phyloP scores from a whole-genome alignment of 1,140 invertebrate genomes.

The Brachionus asplanchnoidis region DNA sequence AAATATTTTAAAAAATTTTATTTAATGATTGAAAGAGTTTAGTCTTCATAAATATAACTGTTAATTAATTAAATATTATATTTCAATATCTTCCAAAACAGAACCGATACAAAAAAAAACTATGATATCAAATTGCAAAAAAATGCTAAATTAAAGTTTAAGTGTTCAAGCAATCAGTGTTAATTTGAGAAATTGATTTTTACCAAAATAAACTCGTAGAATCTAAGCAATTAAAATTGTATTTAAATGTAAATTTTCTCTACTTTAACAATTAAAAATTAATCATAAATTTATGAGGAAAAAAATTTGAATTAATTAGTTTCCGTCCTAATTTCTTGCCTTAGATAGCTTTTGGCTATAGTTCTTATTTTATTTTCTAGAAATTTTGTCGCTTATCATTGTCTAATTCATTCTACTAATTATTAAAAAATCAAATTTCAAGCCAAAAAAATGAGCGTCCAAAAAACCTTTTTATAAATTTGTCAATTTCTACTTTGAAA shows the following conservation, averaged over 20 bases:
- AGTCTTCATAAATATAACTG: neutral
- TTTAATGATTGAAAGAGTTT: too few relatives aligned
- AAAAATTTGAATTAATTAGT: neutral
- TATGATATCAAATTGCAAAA: neutral
- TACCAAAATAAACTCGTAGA: neutral
- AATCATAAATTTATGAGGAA: neutral
- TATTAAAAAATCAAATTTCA: neutral
- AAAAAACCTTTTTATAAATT: neutral
- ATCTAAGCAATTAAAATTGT: neutral
- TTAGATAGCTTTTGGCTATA: neutral
- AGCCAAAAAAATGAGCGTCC: neutral
- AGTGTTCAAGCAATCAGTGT: neutral
- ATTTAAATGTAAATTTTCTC: neutral
- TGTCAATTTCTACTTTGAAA: neutral
- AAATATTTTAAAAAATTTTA: too few relatives aligned
- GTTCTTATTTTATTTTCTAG: neutral
- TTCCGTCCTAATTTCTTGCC: neutral
- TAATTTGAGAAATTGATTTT: neutral
- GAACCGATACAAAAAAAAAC: neutral
- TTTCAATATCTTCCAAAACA: neutral
- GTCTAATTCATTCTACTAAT: neutral
- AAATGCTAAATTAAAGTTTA: neutral
- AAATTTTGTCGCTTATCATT: neutral
- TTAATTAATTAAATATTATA: neutral
- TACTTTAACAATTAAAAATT: neutral